Conservation (phyloP, 1,140 invertebrate genomes). For the Nasonia vitripennis region DNA sequence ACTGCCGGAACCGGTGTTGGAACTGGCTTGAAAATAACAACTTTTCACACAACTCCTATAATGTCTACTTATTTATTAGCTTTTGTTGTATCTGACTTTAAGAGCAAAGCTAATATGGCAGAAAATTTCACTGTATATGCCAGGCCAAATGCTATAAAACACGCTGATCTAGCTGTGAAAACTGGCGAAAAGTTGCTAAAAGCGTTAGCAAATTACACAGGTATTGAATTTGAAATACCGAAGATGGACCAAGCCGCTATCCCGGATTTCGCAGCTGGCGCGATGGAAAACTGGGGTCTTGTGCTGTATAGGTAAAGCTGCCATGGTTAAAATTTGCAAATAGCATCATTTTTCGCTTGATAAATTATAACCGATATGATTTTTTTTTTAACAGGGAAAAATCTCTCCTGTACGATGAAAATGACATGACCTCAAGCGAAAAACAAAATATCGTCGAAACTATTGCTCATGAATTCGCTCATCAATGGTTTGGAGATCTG, state of each 20-base stretch:
- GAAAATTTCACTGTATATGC: conserved; percentile 70
- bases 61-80: conserved; percentile 89
- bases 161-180: conserved; percentile 71
- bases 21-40: background rate
- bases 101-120: conserved; percentile 21
- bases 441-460: conserved; percentile 77
- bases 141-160: conserved; percentile 74
- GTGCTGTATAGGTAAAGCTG: conserved; percentile 78
- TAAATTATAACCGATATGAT: background rate
- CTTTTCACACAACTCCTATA: conserved; percentile 54
- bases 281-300: conserved; percentile 90
- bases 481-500: conserved; percentile 80
- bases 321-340: conserved; percentile 43
- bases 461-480: conserved; percentile 80
- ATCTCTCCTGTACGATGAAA: conserved; percentile 75
- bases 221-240: conserved; percentile 51
- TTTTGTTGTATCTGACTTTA: conserved; percentile 83
- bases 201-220: conserved; percentile 58
- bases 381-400: conserved; percentile 73
- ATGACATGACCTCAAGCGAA: conserved; percentile 70
- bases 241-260: conserved; percentile 82
- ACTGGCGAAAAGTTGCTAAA: conserved; percentile 61
- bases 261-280: conserved; percentile 87
- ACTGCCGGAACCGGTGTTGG: background rate
- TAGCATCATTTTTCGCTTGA: conserved; percentile 59